phyloP scores from a whole-genome alignment of 2,113 vertebrate species.

The Colistium nudipinnis region DNA sequence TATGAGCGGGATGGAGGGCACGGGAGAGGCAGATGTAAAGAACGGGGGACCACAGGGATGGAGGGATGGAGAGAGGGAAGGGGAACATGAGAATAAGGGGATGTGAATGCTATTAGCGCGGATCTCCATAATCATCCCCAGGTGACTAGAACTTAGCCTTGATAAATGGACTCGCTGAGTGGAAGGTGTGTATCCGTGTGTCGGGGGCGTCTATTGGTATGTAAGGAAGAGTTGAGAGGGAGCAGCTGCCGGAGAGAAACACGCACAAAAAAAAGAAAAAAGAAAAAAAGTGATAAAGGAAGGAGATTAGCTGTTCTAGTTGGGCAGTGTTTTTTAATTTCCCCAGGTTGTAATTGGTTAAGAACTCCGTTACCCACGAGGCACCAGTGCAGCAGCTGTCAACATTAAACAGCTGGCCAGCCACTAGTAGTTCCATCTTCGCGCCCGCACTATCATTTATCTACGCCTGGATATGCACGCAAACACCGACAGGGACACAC shows the following conservation, averaged over 20 bases:
- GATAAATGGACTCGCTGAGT: constrained; percentile 74
- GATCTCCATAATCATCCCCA: constrained; percentile 78
- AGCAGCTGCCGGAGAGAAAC: constrained; percentile 66
- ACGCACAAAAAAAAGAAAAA: too few species aligned
- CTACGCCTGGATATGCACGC: constrained; percentile 53
- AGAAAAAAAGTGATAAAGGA: constrained; percentile 53
- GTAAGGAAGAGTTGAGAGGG: constrained; percentile 46
- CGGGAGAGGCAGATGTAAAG: constrained; percentile 60
- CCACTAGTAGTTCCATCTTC: constrained; percentile 63
- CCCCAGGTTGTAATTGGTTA: constrained; percentile 77
- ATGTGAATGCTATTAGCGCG: constrained; percentile 75
- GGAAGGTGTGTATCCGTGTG: constrained; percentile 37
- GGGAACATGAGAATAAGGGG: constrained; percentile 64
- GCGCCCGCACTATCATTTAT: constrained; percentile 65
- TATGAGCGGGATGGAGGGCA: constrained; percentile 44
- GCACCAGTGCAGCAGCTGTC: constrained; percentile 70
- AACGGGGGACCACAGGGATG: constrained; percentile 71
- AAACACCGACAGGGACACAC: background rate
- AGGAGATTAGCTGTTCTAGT: constrained; percentile 66
- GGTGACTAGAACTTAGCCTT: constrained; percentile 78
- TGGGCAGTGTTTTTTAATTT: constrained; percentile 78
- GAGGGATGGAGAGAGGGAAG: constrained; percentile 46
- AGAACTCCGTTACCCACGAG: constrained; percentile 79
- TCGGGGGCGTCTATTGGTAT: constrained; percentile 46
- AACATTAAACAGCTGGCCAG: constrained; percentile 74